These are phyloP conservation scores for Polyodon spathula DNA, from an alignment of 2,113 vertebrate genomes.

Conservation along the genomic window DNA sequence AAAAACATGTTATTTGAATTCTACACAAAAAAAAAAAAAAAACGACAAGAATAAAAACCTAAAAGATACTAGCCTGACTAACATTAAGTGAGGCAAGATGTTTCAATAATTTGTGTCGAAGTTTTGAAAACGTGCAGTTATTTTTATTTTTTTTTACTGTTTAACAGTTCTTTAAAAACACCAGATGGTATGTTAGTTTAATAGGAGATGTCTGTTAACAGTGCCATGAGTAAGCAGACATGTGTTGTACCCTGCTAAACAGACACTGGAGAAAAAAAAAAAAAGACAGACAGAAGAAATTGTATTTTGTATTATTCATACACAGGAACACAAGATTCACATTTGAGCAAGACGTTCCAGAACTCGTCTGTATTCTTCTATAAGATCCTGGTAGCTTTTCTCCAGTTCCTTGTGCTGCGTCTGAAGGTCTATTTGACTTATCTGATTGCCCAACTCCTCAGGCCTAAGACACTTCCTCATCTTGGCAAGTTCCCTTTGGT, in stretches of 20 bases:
- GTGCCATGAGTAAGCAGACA: too few species aligned
- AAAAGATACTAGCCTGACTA: constrained; percentile 12
- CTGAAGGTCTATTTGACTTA: constrained; percentile 89
- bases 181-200: too few species aligned
- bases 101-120: too few species aligned
- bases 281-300: too few species aligned
- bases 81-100: neutral
- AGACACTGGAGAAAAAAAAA: constrained; percentile 6
- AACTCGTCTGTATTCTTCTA: constrained; percentile 84
- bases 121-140: neutral
- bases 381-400: constrained; percentile 82
- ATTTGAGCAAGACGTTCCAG: constrained; percentile 85
- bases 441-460: constrained; percentile 90
- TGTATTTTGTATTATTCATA: too few species aligned
- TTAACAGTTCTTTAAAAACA: too few species aligned
- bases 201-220: too few species aligned
- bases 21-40: constrained; percentile 58
- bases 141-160: neutral
- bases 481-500: constrained; percentile 90
- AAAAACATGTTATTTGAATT: constrained; percentile 39
- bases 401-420: constrained; percentile 92
- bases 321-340: constrained; percentile 47
- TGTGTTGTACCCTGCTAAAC: constrained; percentile 21
- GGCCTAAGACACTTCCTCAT: constrained; percentile 92
- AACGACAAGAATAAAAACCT: constrained; percentile 40